Conservation (phyloP, 2,888 invertebrate genomes). For the Halictus ligatus region DNA sequence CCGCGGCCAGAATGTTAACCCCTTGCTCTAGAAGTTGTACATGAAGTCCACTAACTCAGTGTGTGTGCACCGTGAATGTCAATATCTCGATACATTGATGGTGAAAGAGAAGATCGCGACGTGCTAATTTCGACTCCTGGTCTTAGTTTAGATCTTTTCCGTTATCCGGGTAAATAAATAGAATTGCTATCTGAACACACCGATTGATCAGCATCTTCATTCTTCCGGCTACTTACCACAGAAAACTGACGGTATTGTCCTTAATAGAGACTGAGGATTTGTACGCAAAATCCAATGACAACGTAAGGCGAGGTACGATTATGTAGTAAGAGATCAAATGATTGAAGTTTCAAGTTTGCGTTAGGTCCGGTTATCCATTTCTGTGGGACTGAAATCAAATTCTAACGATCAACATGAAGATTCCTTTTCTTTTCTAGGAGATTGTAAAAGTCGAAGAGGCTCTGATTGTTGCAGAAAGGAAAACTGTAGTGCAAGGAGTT, state of each 20-base stretch:
- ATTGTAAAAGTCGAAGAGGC: background rate
- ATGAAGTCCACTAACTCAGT: background rate
- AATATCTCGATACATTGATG: background rate
- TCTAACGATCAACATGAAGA: background rate
- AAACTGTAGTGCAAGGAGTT: background rate
- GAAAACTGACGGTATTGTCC: too few species aligned
- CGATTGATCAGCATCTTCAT: too few species aligned
- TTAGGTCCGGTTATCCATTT: too few species aligned
- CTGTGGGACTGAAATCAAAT: background rate
- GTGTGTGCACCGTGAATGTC: background rate
- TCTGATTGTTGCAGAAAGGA: background rate
- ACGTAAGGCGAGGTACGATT: too few species aligned
- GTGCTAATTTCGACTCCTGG: background rate
- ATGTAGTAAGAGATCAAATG: too few species aligned
- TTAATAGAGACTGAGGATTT: too few species aligned
- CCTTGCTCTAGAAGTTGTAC: background rate
- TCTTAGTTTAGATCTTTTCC: background rate
- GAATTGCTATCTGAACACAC: background rate
- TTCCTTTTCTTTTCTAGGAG: background rate
- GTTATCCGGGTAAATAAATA: background rate
- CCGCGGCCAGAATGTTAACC: constrained; percentile 24
- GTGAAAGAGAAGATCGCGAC: background rate
- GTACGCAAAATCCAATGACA: too few species aligned
- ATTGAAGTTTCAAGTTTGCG: too few species aligned
- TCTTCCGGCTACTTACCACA: too few species aligned